Evolutionary conservation across 2,797 vertebrate genomes (phyloP).

Genomic region (Cyprinella venusta): DNA sequence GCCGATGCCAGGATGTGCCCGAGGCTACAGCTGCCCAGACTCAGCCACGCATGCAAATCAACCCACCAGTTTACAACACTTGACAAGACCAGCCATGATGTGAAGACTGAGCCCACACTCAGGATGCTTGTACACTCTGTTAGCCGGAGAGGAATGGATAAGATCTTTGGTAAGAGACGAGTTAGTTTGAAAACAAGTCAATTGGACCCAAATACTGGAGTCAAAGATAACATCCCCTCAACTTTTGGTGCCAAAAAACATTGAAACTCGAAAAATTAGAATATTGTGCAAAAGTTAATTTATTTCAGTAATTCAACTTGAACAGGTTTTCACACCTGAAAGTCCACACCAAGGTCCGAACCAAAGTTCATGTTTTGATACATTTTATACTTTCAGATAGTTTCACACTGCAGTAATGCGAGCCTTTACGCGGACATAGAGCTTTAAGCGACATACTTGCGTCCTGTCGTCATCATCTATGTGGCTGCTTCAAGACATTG

Average conservation of each 20-base stretch:
- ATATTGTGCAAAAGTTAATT: no score
- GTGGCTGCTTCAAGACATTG: no score
- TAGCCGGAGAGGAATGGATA: neutral
- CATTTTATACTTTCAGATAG: no score
- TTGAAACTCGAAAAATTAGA: no score
- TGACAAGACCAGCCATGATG: constrained; percentile 23
- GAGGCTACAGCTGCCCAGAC: constrained; percentile 19
- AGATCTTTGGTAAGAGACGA: neutral
- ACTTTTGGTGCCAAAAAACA: neutral
- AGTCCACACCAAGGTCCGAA: no score
- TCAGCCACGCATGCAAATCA: constrained; percentile 29
- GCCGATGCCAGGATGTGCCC: constrained; percentile 10
- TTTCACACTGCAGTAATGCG: no score
- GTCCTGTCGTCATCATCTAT: no score
- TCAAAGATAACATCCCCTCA: neutral
- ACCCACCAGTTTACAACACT: constrained; percentile 1
- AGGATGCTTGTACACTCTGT: neutral
- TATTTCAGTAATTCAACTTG: no score
- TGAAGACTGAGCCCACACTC: constrained; percentile 1
- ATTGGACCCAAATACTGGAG: neutral
- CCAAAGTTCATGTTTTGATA: no score
- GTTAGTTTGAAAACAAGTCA: neutral
- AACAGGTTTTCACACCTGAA: no score
- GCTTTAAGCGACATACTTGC: no score
- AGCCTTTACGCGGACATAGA: no score